Percentiles rank a stretch among this genome's conserved stretches.
Evolutionary conservation across 1,140 invertebrate genomes (phyloP).

Genomic region (Oedothorax gibbosus): DNA sequence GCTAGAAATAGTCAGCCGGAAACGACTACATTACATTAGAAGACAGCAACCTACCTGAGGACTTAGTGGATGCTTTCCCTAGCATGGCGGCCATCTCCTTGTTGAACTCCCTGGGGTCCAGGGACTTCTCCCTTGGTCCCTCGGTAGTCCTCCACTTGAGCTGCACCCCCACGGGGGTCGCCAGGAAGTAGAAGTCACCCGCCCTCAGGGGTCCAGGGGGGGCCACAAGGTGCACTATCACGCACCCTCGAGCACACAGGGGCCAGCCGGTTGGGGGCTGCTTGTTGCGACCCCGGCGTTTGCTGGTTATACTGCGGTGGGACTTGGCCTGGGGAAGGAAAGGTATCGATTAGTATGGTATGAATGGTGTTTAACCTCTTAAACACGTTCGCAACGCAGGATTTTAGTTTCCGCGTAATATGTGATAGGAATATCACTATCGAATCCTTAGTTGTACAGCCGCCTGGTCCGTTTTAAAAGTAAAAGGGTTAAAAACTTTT

Average conservation of each 20-base stretch:
- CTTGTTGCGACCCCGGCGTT: neutral
- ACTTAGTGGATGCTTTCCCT: no score
- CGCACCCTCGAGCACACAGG: slow-evolving; percentile 38
- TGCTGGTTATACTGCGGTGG: neutral
- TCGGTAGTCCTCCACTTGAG: slow-evolving; percentile 15
- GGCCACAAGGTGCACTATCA: slow-evolving; percentile 26
- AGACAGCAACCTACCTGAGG: neutral
- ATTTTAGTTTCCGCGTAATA: no score
- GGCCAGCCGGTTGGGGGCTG: slow-evolving; percentile 38
- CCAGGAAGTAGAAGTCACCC: slow-evolving; percentile 53
- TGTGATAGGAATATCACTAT: no score
- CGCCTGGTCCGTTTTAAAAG: no score
- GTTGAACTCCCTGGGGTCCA: slow-evolving; percentile 34
- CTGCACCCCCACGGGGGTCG: slow-evolving; percentile 8
- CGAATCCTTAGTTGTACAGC: no score
- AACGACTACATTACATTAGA: neutral
- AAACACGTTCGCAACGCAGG: no score
- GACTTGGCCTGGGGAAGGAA: neutral
- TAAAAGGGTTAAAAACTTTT: no score
- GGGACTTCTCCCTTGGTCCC: neutral
- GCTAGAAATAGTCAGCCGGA: no score
- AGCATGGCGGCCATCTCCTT: slow-evolving; percentile 34
- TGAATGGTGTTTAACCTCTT: no score
- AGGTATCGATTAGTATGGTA: no score
- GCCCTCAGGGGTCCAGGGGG: slow-evolving; percentile 10